These are phyloP conservation scores for Arctopsyche grandis DNA, from an alignment of 1,140 invertebrate genomes.

Conservation along the genomic window DNA sequence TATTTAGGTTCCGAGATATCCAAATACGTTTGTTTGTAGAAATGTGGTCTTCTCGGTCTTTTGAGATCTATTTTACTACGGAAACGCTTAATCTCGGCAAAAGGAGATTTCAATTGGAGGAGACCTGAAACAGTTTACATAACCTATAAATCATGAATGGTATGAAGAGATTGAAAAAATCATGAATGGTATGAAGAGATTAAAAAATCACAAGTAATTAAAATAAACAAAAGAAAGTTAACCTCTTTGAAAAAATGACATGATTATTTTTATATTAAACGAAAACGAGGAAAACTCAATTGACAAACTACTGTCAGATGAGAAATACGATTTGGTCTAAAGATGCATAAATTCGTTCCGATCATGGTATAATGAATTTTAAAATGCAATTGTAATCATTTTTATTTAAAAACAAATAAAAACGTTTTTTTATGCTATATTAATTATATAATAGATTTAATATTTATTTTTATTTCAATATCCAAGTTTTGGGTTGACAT, in stretches of 20 bases:
- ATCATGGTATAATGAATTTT: no score
- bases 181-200: no score
- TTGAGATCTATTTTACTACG: conserved; percentile 80
- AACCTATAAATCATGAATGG: neutral
- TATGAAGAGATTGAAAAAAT: no score
- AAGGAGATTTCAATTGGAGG: conserved; percentile 59
- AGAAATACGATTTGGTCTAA: neutral
- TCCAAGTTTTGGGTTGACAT: no score
- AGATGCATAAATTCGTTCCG: no score
- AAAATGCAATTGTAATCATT: no score
- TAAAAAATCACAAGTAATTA: neutral
- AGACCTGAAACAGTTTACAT: conserved; percentile 57
- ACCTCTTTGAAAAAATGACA: conserved; percentile 37
- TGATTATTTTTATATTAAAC: neutral
- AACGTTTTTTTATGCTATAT: neutral
- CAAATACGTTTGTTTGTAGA: conserved; percentile 70
- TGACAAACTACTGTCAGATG: neutral
- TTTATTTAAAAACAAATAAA: neutral
- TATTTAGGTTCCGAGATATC: conserved; percentile 72
- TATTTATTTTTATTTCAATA: no score
- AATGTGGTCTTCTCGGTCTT: conserved; percentile 74
- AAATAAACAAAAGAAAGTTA: neutral
- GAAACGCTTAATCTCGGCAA: conserved; percentile 71
- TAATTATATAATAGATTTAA: no score
- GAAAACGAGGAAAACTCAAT: neutral